phyloP scores from a whole-genome alignment of 2,888 invertebrate genomes.

The Pollenia angustigena region DNA sequence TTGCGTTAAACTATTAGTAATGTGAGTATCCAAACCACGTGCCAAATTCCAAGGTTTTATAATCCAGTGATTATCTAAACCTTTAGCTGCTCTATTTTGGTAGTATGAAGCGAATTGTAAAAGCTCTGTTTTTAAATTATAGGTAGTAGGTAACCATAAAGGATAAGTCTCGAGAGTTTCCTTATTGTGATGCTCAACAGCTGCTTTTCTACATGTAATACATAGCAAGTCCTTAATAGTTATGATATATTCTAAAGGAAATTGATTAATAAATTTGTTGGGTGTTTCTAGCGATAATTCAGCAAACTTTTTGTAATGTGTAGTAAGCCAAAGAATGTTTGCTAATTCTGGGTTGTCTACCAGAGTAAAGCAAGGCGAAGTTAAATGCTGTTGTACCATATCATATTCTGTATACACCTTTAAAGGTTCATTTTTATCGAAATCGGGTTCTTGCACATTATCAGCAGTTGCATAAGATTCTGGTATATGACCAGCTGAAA shows the following conservation, averaged over 20 bases:
- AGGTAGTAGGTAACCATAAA: constrained; percentile 93
- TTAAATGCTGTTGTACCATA: constrained; percentile 88
- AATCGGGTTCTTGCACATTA: constrained; percentile 74
- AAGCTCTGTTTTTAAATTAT: constrained; percentile 93
- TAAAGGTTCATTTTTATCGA: constrained; percentile 81
- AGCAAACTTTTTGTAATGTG: constrained; percentile 91
- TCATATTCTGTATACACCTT: constrained; percentile 92
- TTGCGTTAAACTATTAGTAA: constrained; percentile 91
- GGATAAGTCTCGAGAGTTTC: constrained; percentile 87
- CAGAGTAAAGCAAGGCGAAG: constrained; percentile 89
- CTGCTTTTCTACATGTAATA: constrained; percentile 87
- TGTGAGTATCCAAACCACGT: constrained; percentile 92
- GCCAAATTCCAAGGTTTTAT: constrained; percentile 97
- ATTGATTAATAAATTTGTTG: constrained; percentile 93
- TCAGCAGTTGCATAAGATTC: constrained; percentile 87
- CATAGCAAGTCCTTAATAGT: constrained; percentile 95
- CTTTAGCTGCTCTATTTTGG: constrained; percentile 88
- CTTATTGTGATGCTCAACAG: constrained; percentile 81
- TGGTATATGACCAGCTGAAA: constrained; percentile 88
- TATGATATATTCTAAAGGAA: constrained; percentile 94
- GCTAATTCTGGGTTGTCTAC: constrained; percentile 89
- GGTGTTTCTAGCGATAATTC: constrained; percentile 87
- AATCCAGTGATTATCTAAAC: constrained; percentile 95
- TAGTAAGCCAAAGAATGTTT: constrained; percentile 92
- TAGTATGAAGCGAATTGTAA: constrained; percentile 92